Base-by-base conservation (phyloP, 2,888 invertebrate species). In the Drosophila algonquin region DNA sequence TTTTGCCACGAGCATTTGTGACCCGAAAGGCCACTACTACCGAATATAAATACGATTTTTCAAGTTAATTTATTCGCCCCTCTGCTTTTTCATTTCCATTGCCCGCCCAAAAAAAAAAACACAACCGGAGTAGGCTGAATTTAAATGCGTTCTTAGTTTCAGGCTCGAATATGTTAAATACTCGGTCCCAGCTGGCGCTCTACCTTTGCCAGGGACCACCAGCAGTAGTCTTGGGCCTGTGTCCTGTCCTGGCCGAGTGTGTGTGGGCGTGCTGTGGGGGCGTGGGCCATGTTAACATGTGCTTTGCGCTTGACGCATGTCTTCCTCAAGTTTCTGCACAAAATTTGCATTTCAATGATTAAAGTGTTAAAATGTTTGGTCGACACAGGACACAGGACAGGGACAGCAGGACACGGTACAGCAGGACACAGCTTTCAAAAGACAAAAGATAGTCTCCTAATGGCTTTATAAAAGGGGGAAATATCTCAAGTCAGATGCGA, bases 321-420 rank as follows among this genome's bases (percentile, higher is more conserved):
- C 73, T 62, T 62, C 45, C 55, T 68, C 40, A 69, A 78, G 79
- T 73, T 67, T 47, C 32, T 47, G 59, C 55, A 45, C 50, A 30
- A 53, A 76, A 81, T 86, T 82, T 84, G 81, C 84, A 82, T 82
- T 82, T 84, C 77, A 81, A 82, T 82, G 81, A 75, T 76, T 60
- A 82, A 84, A 82, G 79, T 83, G 86, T 81, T 81, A 71, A 85
- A 78, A 70, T 58, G 78, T 78, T 63, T 71, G 61, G 62, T 48
- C 47, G 48, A 71, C 55, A 69, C 77, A 73, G 63, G 60, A 30
- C 30, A 30, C 12, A 35, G 35, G 4, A 40, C 14, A 7, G 7
- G 55, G 24, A 24, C 24, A 21, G 7, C 27, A 27, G 27, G 27
- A 27, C 27, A 27, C 27, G 21, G 21, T 21, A 21, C 21, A 21